Evolutionary conservation across 2,797 vertebrate species (phyloP), one percentile per base, ranked within the genome.

Genomic region (Pseudochaenichthys georgianus): DNA sequence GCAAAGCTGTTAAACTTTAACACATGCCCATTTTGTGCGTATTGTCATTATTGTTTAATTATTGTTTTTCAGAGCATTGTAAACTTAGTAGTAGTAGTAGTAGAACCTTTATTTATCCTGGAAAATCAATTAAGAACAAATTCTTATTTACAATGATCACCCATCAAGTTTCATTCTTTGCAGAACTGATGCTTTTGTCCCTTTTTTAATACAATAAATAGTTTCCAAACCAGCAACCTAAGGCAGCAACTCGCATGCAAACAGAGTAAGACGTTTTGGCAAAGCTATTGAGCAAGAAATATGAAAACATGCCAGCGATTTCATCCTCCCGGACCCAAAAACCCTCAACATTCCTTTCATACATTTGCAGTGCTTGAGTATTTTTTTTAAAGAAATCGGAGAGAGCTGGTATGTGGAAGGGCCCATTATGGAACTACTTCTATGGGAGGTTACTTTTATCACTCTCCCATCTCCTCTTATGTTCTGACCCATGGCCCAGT

Each of bases 261-360:
- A 67, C 34, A 70, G 45, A 82, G 23, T 9, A 55, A 71, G 70
- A 72, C 54, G 53, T 79, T 79, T 73, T 73, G 61, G 70, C 50
- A 16, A 78, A 80, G 68, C 50, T 66, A 48, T 57, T 70, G 50
- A 17, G 55, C 28, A 77, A 67, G 34, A 62, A 80, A 82, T 66
- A 82, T 75, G 73, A 83, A 86, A 90, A 84, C 66, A 84, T 77
- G 64, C 82, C 81, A 87, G 78, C 16, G 51, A 83, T 70, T 92
- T 83, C 80, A 79, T 77, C 64, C 75, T 85, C 68, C 65, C 57
- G 21, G 43, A 70, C 86, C 82, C 78, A 65, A 67, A 85, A 69
- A 38, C 58, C 58, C 79, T 84, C 78, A 90, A 76, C 90, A 94
- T 95, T 95, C 93, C 91, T 94, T 87, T 91, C 87, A 93, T 94